Percentiles rank a stretch among this genome's conserved stretches.
Evolutionary conservation across 2,113 vertebrate species (phyloP).

Genomic region (Sebastes fasciatus): DNA sequence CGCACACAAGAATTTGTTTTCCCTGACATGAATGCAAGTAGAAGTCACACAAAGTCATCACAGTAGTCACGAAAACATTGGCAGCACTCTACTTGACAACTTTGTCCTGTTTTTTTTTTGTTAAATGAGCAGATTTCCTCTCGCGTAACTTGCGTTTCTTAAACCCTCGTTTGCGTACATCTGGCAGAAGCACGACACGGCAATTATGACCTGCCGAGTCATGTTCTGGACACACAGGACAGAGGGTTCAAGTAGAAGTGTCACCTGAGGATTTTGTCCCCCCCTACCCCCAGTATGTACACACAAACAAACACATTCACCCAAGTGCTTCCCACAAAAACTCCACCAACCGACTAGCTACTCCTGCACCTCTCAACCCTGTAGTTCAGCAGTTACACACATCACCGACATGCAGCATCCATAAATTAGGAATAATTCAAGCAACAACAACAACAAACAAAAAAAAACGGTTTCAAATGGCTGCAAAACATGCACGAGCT

Average conservation of each 20-base stretch:
- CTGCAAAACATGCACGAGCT: slow-evolving; percentile 75
- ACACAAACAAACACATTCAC: slow-evolving; percentile 25
- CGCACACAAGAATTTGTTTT: slow-evolving; percentile 31
- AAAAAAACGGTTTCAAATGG: slow-evolving; percentile 47
- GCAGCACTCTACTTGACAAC: slow-evolving; percentile 6
- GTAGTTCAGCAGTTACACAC: slow-evolving; percentile 57
- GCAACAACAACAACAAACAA: slow-evolving; percentile 40
- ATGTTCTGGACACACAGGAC: slow-evolving; percentile 38
- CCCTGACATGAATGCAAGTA: slow-evolving; percentile 69
- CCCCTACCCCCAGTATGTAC: slow-evolving; percentile 28
- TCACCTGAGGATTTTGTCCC: slow-evolving; percentile 28
- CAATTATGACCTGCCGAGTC: slow-evolving; percentile 7
- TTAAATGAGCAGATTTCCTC: background rate
- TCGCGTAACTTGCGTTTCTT: background rate
- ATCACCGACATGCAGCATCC: slow-evolving; percentile 71
- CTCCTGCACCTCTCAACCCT: slow-evolving; percentile 51
- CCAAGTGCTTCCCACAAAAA: slow-evolving; percentile 67
- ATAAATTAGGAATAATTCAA: slow-evolving; percentile 74
- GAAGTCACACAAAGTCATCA: slow-evolving; percentile 42
- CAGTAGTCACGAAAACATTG: slow-evolving; percentile 51
- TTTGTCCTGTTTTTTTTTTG: slow-evolving; percentile 6
- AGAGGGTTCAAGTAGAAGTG: slow-evolving; percentile 37
- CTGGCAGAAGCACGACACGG: background rate
- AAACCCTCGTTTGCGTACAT: background rate
- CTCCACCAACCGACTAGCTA: slow-evolving; percentile 51